Evolutionary conservation across 2,113 vertebrate genomes (phyloP).

Genomic region (Lampris incognitus): DNA sequence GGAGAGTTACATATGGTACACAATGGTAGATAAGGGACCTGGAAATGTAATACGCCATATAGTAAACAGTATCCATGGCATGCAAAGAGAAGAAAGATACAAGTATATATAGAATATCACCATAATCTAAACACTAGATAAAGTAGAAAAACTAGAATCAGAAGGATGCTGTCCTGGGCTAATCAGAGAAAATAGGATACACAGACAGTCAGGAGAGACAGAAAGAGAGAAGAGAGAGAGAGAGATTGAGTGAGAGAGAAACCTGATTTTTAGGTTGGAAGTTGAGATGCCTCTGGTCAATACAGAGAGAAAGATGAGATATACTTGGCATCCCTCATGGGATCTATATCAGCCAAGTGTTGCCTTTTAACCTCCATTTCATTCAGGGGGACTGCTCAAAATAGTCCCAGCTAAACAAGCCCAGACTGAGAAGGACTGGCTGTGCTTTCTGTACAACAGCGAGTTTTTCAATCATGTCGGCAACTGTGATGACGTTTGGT

Average conservation of each 20-base stretch:
- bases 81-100: too few relatives aligned
- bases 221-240: not conserved
- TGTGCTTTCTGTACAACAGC: conserved; percentile 18
- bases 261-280: conserved; percentile 39
- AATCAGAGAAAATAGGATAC: too few relatives aligned
- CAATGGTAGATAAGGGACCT: too few relatives aligned
- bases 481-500: conserved; percentile 14
- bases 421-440: not conserved
- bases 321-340: conserved; percentile 64
- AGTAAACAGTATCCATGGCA: too few relatives aligned
- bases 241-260: conserved; percentile 20
- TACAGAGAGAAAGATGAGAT: conserved; percentile 37
- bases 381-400: conserved; percentile 54
- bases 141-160: too few relatives aligned
- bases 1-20: too few relatives aligned
- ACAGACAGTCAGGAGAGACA: not conserved
- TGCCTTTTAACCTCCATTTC: conserved; percentile 46
- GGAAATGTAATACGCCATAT: too few relatives aligned
- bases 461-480: conserved; percentile 8
- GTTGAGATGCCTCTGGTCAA: conserved; percentile 43
- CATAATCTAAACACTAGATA: too few relatives aligned
- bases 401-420: conserved; percentile 32
- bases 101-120: too few relatives aligned
- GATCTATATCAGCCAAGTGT: conserved; percentile 51
- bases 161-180: too few relatives aligned